Percentiles rank a stretch among this genome's conserved stretches.
These are phyloP conservation scores for Squalus acanthias DNA, from an alignment of 2,797 vertebrate genomes.

Conservation along the genomic window DNA sequence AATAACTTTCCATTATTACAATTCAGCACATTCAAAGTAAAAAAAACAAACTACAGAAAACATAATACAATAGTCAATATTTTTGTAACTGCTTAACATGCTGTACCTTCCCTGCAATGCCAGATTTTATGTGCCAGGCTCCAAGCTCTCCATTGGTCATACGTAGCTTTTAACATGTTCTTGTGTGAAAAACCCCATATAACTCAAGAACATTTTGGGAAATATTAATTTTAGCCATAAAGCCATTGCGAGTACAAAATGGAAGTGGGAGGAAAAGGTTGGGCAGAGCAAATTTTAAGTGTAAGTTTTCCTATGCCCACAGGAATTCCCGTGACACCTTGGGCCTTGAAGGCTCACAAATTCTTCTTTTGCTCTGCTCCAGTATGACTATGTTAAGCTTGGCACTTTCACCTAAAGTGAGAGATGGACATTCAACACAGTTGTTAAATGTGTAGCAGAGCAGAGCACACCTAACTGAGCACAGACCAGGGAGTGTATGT, in stretches of 20 bases:
- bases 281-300: background rate
- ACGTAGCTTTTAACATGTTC: background rate
- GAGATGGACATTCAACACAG: background rate
- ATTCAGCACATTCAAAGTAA: background rate
- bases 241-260: background rate
- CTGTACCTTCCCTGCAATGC: background rate
- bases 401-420: background rate
- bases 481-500: background rate
- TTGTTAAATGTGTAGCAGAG: background rate
- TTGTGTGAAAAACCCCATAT: background rate
- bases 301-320: background rate
- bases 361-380: background rate
- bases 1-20: conserved; percentile 8
- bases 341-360: background rate
- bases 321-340: background rate
- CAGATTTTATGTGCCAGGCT: background rate
- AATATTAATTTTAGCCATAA: conserved; percentile 10
- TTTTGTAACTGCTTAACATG: background rate
- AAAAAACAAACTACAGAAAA: background rate
- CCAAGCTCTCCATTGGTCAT: background rate
- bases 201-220: background rate
- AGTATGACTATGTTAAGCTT: background rate
- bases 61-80: background rate
- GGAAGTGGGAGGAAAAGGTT: background rate
- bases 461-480: background rate